phyloP scores from a whole-genome alignment of 2,113 vertebrate genomes.

The Lanius collurio region DNA sequence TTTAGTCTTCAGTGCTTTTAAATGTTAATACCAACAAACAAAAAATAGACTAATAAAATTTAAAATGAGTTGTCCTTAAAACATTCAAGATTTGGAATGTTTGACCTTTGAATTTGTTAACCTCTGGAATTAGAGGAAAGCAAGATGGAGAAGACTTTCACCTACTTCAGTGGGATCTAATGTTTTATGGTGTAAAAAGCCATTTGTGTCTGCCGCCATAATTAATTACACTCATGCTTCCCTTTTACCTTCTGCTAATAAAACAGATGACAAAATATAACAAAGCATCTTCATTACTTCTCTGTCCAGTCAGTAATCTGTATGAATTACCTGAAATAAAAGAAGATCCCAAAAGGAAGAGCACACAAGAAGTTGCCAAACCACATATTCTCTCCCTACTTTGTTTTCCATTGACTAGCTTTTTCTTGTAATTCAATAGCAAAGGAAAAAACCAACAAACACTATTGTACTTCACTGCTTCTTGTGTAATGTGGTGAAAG shows the following conservation, averaged over 20 bases:
- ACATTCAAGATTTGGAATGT: neutral
- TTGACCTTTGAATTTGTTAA: neutral
- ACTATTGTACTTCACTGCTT: slow-evolving; percentile 1
- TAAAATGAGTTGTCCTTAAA: neutral
- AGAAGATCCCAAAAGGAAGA: neutral
- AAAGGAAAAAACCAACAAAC: neutral
- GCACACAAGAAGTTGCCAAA: neutral
- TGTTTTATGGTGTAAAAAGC: neutral
- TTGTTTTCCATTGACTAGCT: neutral
- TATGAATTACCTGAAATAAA: neutral
- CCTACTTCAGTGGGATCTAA: neutral
- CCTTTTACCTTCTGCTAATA: neutral
- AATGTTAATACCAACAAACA: neutral
- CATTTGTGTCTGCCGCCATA: neutral
- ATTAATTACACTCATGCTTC: neutral
- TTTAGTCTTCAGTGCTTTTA: neutral
- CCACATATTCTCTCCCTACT: neutral
- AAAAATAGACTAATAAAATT: neutral
- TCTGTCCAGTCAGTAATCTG: neutral
- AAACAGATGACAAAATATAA: neutral
- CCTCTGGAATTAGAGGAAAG: neutral
- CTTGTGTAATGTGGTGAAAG: slow-evolving; percentile 2
- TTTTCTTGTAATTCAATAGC: slow-evolving; percentile 18
- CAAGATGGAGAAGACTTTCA: neutral
- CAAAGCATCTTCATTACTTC: neutral